These are phyloP conservation scores for Ceratina australensis DNA, from an alignment of 1,140 invertebrate genomes.

Conservation along the genomic window DNA sequence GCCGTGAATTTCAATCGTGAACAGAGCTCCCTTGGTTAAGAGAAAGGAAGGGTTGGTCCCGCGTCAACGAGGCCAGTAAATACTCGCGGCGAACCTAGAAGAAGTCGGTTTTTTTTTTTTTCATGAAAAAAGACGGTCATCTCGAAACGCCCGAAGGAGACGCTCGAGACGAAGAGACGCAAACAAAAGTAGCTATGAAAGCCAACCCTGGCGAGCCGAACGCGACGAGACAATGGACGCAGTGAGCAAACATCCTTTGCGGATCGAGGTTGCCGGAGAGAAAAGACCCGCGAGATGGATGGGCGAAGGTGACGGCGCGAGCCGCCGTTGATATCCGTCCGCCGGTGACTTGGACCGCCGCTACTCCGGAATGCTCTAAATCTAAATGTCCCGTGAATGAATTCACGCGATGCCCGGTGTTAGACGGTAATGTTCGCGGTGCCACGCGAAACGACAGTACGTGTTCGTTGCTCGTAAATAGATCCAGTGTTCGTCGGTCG, in stretches of 20 bases:
- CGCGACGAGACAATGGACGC: slow-evolving; percentile 24
- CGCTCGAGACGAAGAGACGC: slow-evolving; percentile 1
- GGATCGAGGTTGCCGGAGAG: slow-evolving; percentile 14
- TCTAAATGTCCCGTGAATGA: no score
- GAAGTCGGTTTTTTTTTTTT: slow-evolving; percentile 54
- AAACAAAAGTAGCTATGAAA: slow-evolving; percentile 39
- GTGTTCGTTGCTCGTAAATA: no score
- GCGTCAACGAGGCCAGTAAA: slow-evolving; percentile 27
- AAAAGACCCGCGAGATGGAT: not conserved
- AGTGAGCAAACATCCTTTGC: slow-evolving; percentile 35
- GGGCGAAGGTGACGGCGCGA: not conserved
- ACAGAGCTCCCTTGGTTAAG: not conserved
- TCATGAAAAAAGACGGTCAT: not conserved
- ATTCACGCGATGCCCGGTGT: no score
- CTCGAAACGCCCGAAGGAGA: slow-evolving; percentile 3
- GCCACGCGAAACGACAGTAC: no score
- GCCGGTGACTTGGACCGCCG: no score
- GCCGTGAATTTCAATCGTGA: not conserved
- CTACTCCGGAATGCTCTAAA: no score
- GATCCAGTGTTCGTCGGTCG: no score
- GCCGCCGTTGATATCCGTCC: no score
- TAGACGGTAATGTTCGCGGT: no score
- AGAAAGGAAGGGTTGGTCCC: not conserved
- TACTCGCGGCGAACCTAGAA: slow-evolving; percentile 20
- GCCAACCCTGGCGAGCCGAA: not conserved